Evolutionary conservation across 2,888 invertebrate species (phyloP), one percentile per base, ranked within the genome.

Genomic region (Trissolcus brochymenae): DNA sequence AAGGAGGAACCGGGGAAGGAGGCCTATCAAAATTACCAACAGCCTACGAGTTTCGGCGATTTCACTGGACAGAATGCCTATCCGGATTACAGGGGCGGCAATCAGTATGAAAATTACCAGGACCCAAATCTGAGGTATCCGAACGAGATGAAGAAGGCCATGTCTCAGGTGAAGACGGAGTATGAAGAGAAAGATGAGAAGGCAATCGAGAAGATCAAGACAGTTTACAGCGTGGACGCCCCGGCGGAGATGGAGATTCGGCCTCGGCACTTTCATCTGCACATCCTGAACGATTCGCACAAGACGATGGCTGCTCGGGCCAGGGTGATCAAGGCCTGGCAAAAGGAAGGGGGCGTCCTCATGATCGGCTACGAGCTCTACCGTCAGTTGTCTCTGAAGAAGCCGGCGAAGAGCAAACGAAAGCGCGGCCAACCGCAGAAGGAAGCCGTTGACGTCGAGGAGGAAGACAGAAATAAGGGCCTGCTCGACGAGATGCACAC

Each of bases 301-400:
- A 99, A 98, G 90, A 96, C 96, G 0, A 92, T 97, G 84, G 93
- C 93, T 54, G 95, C 97, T 73, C 91, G 98, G 60, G 94, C 96
- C 2, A 95, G 94, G 91, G 96, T 98, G 71, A 94, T 95, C 46
- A 92, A 93, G 85, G 94, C 95, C 67, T 99, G 99, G 99, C 92
- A 93, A 46, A 92, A 92, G 43, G 92, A 93, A 7, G 98, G 98
- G 4, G 99, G 99, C 1, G 98, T 99, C 0, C 91, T 99, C 43
- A 91, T 99, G 83, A 96, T 99, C 87, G 99, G 99, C 1, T 99
- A 99, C 88, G 99, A 99, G 90, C 92, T 99, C 87, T 99, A 97
- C 87, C 92, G 99, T 16, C 92, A 98, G 80, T 91, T 99, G 62
- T 96, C 96, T 80, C 91, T 96, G 86, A 95, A 95, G 87, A 92